Evolutionary conservation across 2,113 vertebrate species (phyloP).

Genomic region (Struthidea cinerea): DNA sequence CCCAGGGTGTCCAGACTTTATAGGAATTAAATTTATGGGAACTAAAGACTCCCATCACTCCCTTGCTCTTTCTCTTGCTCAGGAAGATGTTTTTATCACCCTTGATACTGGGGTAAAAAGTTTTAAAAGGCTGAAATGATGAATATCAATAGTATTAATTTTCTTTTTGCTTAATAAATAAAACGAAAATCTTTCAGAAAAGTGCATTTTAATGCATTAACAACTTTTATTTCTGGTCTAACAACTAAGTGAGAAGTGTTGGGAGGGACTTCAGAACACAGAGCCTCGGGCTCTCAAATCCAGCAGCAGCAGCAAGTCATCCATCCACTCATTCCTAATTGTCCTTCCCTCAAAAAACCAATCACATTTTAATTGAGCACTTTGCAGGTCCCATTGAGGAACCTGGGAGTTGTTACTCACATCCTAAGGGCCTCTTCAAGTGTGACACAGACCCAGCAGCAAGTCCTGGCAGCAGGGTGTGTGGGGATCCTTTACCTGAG

Average conservation of each 20-base stretch:
- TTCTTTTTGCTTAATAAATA: background rate
- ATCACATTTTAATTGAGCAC: background rate
- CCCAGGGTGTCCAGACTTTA: slow-evolving; percentile 37
- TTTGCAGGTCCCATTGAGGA: background rate
- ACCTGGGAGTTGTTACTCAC: background rate
- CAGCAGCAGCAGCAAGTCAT: background rate
- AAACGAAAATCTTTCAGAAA: background rate
- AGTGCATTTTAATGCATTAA: background rate
- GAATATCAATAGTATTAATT: background rate
- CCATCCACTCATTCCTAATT: background rate
- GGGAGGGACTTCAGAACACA: background rate
- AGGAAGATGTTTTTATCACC: background rate
- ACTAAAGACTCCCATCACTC: background rate
- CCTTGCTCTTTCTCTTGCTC: background rate
- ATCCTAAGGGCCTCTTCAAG: background rate
- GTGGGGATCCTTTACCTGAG: background rate
- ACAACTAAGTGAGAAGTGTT: background rate
- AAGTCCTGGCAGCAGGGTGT: background rate
- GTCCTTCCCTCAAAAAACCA: background rate
- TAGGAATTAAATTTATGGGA: slow-evolving; percentile 29
- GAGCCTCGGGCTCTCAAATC: background rate
- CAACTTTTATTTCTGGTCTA: background rate
- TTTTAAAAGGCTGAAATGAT: background rate
- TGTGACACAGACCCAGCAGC: background rate
- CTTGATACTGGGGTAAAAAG: background rate